Percentiles rank a stretch among this genome's conserved stretches.
phyloP scores from a whole-genome alignment of 1,140 invertebrate species.

The Gerris buenoi region DNA sequence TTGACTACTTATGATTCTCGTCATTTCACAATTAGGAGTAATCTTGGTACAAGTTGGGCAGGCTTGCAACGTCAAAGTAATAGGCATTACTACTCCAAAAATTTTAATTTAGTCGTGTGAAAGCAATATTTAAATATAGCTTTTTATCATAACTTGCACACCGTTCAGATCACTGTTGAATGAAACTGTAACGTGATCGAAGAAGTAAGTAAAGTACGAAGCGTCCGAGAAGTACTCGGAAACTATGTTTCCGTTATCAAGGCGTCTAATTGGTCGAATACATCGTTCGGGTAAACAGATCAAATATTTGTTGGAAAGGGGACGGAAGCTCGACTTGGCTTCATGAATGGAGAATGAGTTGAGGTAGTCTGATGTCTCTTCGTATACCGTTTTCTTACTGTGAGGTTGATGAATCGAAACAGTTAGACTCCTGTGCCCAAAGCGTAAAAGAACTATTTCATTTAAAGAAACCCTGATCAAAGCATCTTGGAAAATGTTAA shows the following conservation, averaged over 20 bases:
- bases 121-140: background rate
- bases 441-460: background rate
- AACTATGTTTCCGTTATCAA: background rate
- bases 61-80: too few species aligned
- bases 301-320: background rate
- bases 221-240: background rate
- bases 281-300: background rate
- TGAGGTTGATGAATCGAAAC: background rate
- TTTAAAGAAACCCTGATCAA: background rate
- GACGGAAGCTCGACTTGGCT: background rate
- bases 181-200: background rate
- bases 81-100: too few species aligned
- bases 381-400: background rate
- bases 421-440: background rate
- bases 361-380: background rate
- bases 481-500: background rate
- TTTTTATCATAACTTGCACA: background rate
- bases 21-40: too few species aligned
- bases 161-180: background rate
- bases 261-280: background rate
- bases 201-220: background rate
- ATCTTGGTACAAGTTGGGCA: too few species aligned
- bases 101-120: too few species aligned
- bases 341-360: background rate
- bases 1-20: too few species aligned